Conservation (phyloP, 2,113 vertebrate genomes). For the Hipposideros armiger region DNA sequence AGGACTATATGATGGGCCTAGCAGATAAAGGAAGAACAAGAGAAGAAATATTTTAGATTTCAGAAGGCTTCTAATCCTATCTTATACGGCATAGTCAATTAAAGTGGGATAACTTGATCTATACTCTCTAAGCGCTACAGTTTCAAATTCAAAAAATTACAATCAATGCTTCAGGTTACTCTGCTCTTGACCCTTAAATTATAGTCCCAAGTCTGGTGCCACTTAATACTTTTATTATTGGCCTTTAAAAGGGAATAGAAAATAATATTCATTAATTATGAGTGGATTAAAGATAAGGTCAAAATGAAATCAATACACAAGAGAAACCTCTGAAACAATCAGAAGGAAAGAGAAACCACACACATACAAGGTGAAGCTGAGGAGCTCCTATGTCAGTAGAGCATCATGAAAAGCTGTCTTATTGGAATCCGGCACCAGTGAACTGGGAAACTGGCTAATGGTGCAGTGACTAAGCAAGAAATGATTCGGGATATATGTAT, state of each 20-base stretch:
- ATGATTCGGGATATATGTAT: background rate
- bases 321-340: background rate
- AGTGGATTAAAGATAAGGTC: conserved; percentile 8
- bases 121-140: background rate
- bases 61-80: background rate
- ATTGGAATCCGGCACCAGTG: background rate
- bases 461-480: background rate
- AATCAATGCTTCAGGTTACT: conserved; percentile 3
- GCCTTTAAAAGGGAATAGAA: conserved; percentile 6
- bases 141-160: conserved; percentile 25
- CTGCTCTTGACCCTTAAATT: background rate
- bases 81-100: background rate
- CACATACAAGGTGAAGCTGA: background rate
- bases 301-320: conserved; percentile 7
- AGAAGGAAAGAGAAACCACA: conserved; percentile 10
- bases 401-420: background rate
- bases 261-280: conserved; percentile 18
- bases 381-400: rapidly evolving
- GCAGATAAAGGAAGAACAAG: background rate
- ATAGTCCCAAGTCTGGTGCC: background rate
- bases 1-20: background rate
- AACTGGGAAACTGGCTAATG: background rate
- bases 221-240: conserved; percentile 16
- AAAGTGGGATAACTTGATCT: conserved; percentile 18
- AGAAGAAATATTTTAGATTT: conserved; percentile 20